phyloP scores from a whole-genome alignment of 2,797 vertebrate species.

The Gymnocypris eckloni region DNA sequence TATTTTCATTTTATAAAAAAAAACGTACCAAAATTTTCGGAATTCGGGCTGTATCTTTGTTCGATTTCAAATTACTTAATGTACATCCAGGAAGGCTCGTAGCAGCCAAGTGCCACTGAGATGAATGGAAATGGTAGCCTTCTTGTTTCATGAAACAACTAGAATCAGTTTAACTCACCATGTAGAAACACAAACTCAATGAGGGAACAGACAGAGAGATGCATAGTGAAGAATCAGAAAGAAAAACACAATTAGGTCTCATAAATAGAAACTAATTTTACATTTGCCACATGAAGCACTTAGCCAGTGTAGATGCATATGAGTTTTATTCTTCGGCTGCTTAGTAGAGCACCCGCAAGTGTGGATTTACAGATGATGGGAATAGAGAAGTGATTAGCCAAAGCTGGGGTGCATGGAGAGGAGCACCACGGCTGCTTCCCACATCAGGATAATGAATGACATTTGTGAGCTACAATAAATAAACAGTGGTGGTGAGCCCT shows the following conservation, averaged over 20 bases:
- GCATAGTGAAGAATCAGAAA: conserved; percentile 3
- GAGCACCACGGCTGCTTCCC: conserved; percentile 59
- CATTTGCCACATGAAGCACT: conserved; percentile 72
- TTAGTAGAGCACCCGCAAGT: conserved; percentile 72
- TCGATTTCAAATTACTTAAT: background rate
- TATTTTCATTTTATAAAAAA: too few relatives aligned
- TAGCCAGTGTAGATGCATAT: conserved; percentile 67
- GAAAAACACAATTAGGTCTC: conserved; percentile 71
- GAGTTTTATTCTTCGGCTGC: conserved; percentile 67
- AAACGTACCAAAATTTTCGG: too few relatives aligned
- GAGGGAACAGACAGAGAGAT: conserved; percentile 32
- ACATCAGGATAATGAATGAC: conserved; percentile 71
- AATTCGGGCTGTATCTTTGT: background rate
- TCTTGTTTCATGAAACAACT: conserved; percentile 45
- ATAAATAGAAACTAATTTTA: conserved; percentile 75
- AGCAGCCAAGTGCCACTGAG: background rate
- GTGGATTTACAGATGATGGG: conserved; percentile 73
- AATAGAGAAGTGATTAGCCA: conserved; percentile 70
- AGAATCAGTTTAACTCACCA: conserved; percentile 61
- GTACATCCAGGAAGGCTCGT: background rate
- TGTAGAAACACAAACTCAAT: conserved; percentile 64
- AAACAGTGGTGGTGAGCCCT: conserved; percentile 62
- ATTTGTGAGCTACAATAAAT: conserved; percentile 68
- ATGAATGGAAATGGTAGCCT: background rate
- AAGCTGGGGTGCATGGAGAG: conserved; percentile 68